Evolutionary conservation across 2,113 vertebrate species (phyloP), one percentile per base, ranked within the genome.

Genomic region (Neomonachus schauinslandi): DNA sequence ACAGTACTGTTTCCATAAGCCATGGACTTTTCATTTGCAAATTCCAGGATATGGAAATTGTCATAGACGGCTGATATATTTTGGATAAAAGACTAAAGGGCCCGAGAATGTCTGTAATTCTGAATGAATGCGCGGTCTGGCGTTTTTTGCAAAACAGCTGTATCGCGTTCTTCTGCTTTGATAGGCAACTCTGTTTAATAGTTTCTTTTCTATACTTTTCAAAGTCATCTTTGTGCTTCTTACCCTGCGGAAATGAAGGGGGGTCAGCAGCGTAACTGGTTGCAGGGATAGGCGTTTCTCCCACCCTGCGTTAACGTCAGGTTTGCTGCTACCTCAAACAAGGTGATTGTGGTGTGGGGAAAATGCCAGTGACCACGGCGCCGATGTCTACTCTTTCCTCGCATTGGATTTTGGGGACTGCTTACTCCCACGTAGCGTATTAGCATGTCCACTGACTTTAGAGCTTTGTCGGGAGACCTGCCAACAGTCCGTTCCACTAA

Each of bases 341-440:
- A 2, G 46, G 10, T 21, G 16, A 0, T 21, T 26, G 6, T 28
- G 21, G 24, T 21, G 33, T 8, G 12, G 10, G 31, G 31, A 65
- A 65, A 11, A 51, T 18, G 49, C 4, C 22, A 22, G 5, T 4
- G 53, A 19, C 10, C 5, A 5, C 0, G 33, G 24, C 6, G 18
- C 12, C 61, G 0, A 9, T 5, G 49, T 31, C 21, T n/a, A 2
- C 39, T 46, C 15, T 55, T 24, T 9, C 7, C 6, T 21, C 9
- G 26, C 76, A 22, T 28, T 61, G 65, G 5, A 24, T 53, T 63
- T 61, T 31, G 63, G 11, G 7, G 11, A 31, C 4, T 0, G 12
- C 13, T 22, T 22, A 7, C 1, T 13, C 0, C 22, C 39, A 39
- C 1, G 5, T 15, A 5, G 22, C 5, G 4, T 33, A 22, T 63